Evolutionary conservation across 2,888 invertebrate genomes (phyloP).

Genomic region (Escarpia spicata): DNA sequence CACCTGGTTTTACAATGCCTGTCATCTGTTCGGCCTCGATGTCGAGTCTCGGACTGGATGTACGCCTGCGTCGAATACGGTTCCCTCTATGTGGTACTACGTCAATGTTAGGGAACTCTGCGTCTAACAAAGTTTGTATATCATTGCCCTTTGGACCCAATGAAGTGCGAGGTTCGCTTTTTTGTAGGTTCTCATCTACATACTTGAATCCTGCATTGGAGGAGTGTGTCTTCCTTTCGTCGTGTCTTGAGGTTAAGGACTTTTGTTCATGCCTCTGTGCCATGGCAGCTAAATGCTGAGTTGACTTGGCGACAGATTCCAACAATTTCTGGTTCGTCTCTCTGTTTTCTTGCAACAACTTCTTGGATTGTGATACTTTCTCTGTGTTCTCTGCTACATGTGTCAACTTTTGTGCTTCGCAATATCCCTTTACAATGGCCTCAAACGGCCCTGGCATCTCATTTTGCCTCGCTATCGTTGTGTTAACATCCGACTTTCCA

Average conservation of each 20-base stretch:
- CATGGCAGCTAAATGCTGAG: neutral
- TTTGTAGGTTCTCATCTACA: neutral
- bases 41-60: neutral
- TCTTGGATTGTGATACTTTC: neutral
- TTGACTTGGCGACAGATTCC: conserved; percentile 17
- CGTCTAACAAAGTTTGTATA: neutral
- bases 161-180: neutral
- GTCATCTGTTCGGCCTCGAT: neutral
- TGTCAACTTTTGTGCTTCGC: conserved; percentile 22
- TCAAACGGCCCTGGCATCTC: conserved; percentile 40
- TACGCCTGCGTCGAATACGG: neutral
- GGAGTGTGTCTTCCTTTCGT: neutral
- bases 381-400: neutral
- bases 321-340: neutral
- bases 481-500: neutral
- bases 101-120: neutral
- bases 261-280: neutral
- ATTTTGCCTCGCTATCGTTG: conserved; percentile 3
- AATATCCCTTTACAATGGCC: conserved; percentile 41
- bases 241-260: neutral
- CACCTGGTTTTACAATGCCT: neutral
- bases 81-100: neutral
- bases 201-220: neutral
- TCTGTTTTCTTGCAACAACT: neutral
- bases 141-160: neutral